Base-by-base conservation (phyloP, 2,888 invertebrate species). In the Reticulitermes lucifugus region DNA sequence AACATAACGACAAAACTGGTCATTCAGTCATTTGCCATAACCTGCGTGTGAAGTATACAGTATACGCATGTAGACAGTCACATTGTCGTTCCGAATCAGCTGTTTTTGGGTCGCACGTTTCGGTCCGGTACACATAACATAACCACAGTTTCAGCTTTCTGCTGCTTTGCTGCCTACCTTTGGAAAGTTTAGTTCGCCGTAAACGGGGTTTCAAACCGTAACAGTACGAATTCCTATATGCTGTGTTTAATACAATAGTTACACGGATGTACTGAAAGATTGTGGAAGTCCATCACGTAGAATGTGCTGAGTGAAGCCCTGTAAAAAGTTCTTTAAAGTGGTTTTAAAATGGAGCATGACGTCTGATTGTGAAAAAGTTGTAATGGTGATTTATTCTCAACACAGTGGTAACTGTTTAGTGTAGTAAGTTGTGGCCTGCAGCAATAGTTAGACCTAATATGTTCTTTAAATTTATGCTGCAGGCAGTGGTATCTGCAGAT, bases 21-120 rank as follows among this genome's bases (percentile, higher is more conserved):
- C 55, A 55, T 14, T 55, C 5, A 55, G 14, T 18, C 0, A 55
- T 55, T 55, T 55, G 55, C 14, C 55, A 18, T 55, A 55, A 55
- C 2, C 18, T 55, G 1, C 12, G 55, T 55, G 55, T 55, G 55
- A 55, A 55, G 6, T 46, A 12, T 46, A 46, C 46, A 46, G 12
- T 46, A 18, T 55, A 18, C 55, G 55, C 55, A 55, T 14, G 18
- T 55, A 29, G 1, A 35, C 35, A 59, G 43, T 43, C 82, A 82
- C 83, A 83, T 73, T 83, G 71, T 51, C 83, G 83, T 83, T 75
- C 51, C 83, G 75, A 75, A 83, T 83, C 83, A 83, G 75, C 75
- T 73, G 75, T 83, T 83, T 83, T 83, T 83, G 83, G 83, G 83
- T 83, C 83, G 83, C 83, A 21, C 73, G 83, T 73, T 73, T n/a